These are phyloP conservation scores for Scaptomyza parva DNA, from an alignment of 2,888 invertebrate species.

Conservation along the genomic window DNA sequence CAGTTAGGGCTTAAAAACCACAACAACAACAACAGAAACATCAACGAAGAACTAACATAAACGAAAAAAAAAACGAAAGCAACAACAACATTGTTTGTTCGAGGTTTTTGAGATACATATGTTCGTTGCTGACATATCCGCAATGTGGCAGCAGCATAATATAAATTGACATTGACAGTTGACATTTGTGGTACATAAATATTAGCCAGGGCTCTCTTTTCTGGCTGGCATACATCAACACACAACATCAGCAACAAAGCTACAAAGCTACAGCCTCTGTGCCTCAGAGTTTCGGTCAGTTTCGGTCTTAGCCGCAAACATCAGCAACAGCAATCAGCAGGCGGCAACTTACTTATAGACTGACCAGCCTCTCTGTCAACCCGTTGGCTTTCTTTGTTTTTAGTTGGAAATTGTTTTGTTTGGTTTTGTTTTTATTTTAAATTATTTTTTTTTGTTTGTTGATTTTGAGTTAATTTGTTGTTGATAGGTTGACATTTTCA, in stretches of 20 bases:
- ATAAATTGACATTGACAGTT: conserved; percentile 80
- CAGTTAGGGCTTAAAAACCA: conserved; percentile 57
- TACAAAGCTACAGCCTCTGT: conserved; percentile 30
- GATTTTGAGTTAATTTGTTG: conserved; percentile 77
- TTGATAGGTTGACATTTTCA: conserved; percentile 78
- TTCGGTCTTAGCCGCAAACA: conserved; percentile 38
- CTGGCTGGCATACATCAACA: conserved; percentile 64
- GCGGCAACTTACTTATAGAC: conserved; percentile 77
- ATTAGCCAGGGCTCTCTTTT: conserved; percentile 68
- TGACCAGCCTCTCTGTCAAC: conserved; percentile 58
- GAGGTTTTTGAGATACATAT: conserved; percentile 73
- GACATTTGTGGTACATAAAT: conserved; percentile 80
- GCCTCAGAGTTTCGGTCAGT: conserved; percentile 11
- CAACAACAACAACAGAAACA: conserved; percentile 16
- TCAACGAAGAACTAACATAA: conserved; percentile 24
- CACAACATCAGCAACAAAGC: conserved; percentile 22
- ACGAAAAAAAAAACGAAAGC: conserved; percentile 13
- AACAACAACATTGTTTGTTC: conserved; percentile 50
- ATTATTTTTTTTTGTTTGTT: conserved; percentile 31
- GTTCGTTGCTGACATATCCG: conserved; percentile 79
- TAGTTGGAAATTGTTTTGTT: conserved; percentile 20
- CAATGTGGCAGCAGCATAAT: conserved; percentile 80
- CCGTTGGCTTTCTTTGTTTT: conserved; percentile 66
- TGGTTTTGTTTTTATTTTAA: conserved; percentile 23
- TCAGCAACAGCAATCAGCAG: conserved; percentile 66